Base-by-base conservation (phyloP, 2,888 invertebrate species). In the Listrodromus nycthemerus region DNA sequence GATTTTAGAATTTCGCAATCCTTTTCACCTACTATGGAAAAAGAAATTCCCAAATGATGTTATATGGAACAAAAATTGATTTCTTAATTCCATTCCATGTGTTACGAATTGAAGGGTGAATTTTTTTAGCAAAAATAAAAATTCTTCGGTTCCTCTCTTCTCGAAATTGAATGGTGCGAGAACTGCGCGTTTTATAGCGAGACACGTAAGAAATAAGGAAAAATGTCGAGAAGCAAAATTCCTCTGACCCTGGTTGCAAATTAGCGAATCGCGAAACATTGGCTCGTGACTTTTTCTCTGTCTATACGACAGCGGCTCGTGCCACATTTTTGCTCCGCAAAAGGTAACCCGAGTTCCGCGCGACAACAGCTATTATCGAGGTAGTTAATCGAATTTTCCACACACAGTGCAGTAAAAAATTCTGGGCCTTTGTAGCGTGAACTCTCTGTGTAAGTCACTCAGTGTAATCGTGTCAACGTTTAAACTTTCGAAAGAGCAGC, bases 231-330 rank as follows among this genome's bases (percentile, higher is more conserved):
- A 73, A 27, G 66, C 5, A 52, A 58, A 71, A 63, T 52, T 61
- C 61, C 71, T 67, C 65, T 63, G 80, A 77, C 80, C 80, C 63
- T 80, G 74, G 77, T 45, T 16, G 55, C 21, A 69, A 67, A 69
- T 83, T 83, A 83, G 80, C 83, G 61, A 21, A 63, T 73, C 69
- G 80, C 73, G 55, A 83, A 83, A 41, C 73, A 79, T 21, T 48
- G 41, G 33, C 83, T 83, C 80, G 83, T 83, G 83, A 83, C 80
- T 80, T 55, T 55, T 19, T 30, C 21, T 70, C 45, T n/a, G 50
- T 77, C 30, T 58, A 45, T 19, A 58, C 66, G 27, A 27, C 21
- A 63, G 16, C 2, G 10, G 48, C n/a, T 55, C 80, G 33, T 45
- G 69, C 55, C 52, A 37, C 61, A 41, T 41, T 52, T 78, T 69